Evolutionary conservation across 1,140 invertebrate species (phyloP).

Genomic region (Drosophila pachea): DNA sequence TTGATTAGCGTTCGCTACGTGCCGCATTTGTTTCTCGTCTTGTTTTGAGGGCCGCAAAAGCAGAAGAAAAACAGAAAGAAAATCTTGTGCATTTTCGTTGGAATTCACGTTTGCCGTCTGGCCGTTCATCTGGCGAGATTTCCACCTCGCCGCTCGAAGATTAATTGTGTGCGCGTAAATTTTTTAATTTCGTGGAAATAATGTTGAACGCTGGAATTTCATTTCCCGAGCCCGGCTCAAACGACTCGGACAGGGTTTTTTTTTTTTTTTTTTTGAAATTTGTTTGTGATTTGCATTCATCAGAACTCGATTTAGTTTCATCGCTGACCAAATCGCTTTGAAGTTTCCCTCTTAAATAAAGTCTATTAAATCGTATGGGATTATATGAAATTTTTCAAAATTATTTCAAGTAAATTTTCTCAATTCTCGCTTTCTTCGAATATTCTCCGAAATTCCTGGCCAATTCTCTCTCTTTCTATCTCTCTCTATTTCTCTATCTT

Average conservation of each 20-base stretch:
- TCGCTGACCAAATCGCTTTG: conserved; percentile 22
- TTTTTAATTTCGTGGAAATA: conserved; percentile 77
- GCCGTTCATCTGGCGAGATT: conserved; percentile 23
- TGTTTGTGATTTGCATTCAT: conserved; percentile 54
- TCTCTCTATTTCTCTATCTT: too few species aligned
- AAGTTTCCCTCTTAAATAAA: conserved; percentile 6
- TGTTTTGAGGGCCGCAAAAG: conserved; percentile 9
- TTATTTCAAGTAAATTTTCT: too few species aligned
- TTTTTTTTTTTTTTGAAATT: too few species aligned
- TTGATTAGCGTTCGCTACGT: conserved; percentile 75
- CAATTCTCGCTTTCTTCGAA: too few species aligned
- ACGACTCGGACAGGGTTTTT: conserved; percentile 13
- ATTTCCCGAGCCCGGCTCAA: conserved; percentile 24
- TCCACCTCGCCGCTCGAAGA: conserved; percentile 47
- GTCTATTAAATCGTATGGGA: background rate
- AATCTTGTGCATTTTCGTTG: conserved; percentile 63
- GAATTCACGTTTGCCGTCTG: conserved; percentile 36
- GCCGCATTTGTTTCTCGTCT: conserved; percentile 54
- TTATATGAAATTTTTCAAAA: background rate
- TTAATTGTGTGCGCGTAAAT: conserved; percentile 75
- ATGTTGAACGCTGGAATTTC: conserved; percentile 57
- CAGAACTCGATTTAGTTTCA: conserved; percentile 1
- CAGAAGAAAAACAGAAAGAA: conserved; percentile 15
- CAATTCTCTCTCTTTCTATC: too few species aligned
- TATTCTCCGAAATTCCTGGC: too few species aligned